A percentile compares a stretch with the other conserved stretches of the same genome.
Conservation (phyloP, 2,113 vertebrate genomes). For the Cavia porcellus region DNA sequence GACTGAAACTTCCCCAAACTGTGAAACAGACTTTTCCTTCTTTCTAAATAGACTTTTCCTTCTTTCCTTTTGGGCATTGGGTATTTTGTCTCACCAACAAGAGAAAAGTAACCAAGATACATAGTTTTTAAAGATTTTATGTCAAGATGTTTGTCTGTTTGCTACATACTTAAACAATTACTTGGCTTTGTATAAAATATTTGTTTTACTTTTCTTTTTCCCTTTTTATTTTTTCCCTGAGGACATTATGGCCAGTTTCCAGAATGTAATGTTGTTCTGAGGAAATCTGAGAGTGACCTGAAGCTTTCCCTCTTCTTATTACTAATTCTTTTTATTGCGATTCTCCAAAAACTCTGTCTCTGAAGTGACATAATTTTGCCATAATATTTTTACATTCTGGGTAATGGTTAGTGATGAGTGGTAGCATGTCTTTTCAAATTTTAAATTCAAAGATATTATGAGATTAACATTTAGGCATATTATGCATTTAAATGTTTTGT, state of each 20-base stretch:
- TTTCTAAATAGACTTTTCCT: no score
- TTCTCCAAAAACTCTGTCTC: background rate
- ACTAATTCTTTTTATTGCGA: background rate
- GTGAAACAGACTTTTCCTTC: no score
- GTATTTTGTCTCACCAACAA: no score
- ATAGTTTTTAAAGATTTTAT: slow-evolving; percentile 30
- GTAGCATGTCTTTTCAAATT: background rate
- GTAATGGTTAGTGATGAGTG: background rate
- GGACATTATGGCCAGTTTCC: background rate
- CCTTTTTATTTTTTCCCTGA: background rate
- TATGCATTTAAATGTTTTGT: slow-evolving; percentile 18
- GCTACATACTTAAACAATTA: background rate
- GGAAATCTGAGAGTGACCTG: background rate
- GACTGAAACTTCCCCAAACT: no score
- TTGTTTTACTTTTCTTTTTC: slow-evolving; percentile 39
- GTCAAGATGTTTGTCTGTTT: background rate
- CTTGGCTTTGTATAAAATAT: background rate
- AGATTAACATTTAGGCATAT: background rate
- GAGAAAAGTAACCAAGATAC: no score
- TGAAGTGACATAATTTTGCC: background rate
- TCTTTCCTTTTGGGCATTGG: no score
- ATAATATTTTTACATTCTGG: background rate
- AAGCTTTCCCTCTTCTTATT: background rate
- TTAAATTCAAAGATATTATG: background rate
- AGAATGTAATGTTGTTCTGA: background rate